Evolutionary conservation across 2,888 invertebrate species (phyloP).

Genomic region (Eupithecia exiguata): DNA sequence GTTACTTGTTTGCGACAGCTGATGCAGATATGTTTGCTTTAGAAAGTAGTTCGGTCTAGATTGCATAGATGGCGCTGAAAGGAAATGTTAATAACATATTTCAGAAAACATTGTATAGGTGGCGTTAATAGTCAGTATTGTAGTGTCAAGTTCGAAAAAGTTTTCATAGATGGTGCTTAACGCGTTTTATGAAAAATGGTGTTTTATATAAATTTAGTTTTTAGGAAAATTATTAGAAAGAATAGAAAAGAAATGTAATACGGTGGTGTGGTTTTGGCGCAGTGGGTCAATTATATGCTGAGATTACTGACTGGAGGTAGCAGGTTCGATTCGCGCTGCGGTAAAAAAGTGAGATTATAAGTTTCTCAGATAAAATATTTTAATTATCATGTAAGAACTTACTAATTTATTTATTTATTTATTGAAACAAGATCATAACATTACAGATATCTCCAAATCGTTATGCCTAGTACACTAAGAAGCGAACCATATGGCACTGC

Average conservation of each 20-base stretch:
- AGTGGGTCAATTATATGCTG: background rate
- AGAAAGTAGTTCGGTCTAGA: background rate
- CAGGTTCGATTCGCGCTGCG: background rate
- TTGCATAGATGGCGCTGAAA: background rate
- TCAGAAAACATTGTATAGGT: background rate
- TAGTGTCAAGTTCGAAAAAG: background rate
- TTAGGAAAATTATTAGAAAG: background rate
- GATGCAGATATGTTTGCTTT: background rate
- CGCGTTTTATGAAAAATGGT: too few relatives aligned
- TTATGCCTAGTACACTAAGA: too few relatives aligned
- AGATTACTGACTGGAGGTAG: background rate
- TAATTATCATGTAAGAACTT: too few relatives aligned
- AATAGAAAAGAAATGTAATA: background rate
- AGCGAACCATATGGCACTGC: too few relatives aligned
- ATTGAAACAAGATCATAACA: too few relatives aligned
- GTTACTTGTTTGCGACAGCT: slow-evolving; percentile 12
- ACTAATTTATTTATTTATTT: too few relatives aligned
- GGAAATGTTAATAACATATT: background rate
- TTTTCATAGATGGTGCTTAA: background rate
- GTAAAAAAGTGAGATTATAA: background rate
- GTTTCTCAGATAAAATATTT: background rate
- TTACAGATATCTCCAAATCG: too few relatives aligned
- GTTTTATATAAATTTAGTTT: background rate
- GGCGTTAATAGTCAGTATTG: background rate
- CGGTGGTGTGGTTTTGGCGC: background rate